Base-by-base conservation (phyloP, 2,113 vertebrate species). In the Saccopteryx leptura region DNA sequence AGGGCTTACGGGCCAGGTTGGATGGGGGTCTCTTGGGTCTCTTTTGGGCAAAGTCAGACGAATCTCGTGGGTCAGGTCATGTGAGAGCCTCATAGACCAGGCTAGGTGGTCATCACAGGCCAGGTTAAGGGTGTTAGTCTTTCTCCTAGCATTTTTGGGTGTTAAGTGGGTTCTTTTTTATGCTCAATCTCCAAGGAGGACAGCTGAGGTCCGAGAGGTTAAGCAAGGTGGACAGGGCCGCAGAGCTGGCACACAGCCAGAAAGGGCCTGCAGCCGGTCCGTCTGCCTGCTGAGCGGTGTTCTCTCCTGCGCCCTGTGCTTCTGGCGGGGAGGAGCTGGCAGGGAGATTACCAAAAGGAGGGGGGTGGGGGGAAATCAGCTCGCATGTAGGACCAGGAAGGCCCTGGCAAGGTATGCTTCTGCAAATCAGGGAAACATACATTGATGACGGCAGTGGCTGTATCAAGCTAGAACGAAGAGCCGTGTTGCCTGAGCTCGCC, bases 401-500 rank as follows among this genome's bases (percentile, higher is more conserved):
- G 81, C 24, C 31, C 4, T 0, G 26, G 60, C 9, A 21, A 4
- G 13, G 66, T 46, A 46, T 18, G n/a, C 18, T 54, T 56, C 80
- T 26, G 6, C 8, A 85, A 18, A 66, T 39, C 3, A 56, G 56
- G 31, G n/a, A 78, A 56, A 56, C 14, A 3, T 48, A 21, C 60
- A 17, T 15, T 5, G 61, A n/a, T 50, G 1, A 39, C 17, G 21
- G 54, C 13, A 5, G 24, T 18, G 56, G n/a, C 33, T 52, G 52
- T 23, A 23, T 13, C 33, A 33, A n/a, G 52, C 19, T 12, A 46
- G 7, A 84, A 74, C 58, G 2, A 39, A 54, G 80, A 48, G 75
- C 13, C 66, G 14, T 0, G 1, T 21, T 48, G n/a, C 65, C n/a
- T 2, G 54, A 13, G 75, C 4, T 26, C 6, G 75, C 56, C n/a